Evolutionary conservation across 2,797 vertebrate species (phyloP).

Genomic region (Cyprinella venusta): DNA sequence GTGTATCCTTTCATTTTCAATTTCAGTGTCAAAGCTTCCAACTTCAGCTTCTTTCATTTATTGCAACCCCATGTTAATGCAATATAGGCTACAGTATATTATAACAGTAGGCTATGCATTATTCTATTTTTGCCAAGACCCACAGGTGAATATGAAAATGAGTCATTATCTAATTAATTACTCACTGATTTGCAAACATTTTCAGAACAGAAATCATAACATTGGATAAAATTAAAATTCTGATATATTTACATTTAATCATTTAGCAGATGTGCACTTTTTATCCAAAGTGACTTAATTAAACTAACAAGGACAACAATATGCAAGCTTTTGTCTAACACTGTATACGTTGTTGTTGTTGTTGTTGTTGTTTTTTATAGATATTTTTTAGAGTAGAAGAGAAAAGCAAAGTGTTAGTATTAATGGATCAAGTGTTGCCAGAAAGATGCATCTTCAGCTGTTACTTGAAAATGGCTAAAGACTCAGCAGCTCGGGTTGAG

Average conservation of each 20-base stretch:
- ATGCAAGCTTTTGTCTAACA: too few species aligned
- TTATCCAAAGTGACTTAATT: too few species aligned
- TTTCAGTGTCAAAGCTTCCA: background rate
- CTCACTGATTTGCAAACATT: background rate
- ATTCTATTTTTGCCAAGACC: background rate
- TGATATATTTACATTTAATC: background rate
- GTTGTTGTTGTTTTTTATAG: too few species aligned
- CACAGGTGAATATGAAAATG: background rate
- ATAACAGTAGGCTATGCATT: background rate
- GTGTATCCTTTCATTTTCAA: background rate
- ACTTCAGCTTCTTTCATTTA: background rate
- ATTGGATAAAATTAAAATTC: background rate
- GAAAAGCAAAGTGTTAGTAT: too few species aligned
- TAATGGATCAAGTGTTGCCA: too few species aligned
- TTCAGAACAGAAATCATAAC: background rate
- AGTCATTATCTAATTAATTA: background rate
- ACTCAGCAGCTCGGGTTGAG: too few species aligned
- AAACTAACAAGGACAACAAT: too few species aligned
- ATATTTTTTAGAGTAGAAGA: too few species aligned
- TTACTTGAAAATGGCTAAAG: too few species aligned
- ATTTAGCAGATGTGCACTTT: too few species aligned
- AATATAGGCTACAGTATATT: background rate
- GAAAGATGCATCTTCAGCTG: too few species aligned
- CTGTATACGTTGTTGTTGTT: too few species aligned
- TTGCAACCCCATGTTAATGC: background rate